Evolutionary conservation across 2,888 invertebrate genomes (phyloP).

Genomic region (Vandiemenella viatica): DNA sequence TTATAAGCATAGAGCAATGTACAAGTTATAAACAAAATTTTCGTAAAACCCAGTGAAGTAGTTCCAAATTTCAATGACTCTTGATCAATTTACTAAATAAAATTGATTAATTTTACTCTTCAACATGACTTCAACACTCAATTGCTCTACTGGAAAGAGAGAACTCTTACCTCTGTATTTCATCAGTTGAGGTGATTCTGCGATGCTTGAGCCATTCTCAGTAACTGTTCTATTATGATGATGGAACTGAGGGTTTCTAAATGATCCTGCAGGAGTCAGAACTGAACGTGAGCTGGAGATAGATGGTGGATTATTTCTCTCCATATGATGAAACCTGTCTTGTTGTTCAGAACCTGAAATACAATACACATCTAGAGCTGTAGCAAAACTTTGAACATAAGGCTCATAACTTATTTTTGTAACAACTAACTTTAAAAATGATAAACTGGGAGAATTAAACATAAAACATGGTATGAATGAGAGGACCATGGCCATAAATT

Average conservation of each 20-base stretch:
- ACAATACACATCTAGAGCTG: neutral
- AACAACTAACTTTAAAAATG: no score
- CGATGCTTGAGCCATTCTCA: conserved; percentile 10
- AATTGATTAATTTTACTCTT: neutral
- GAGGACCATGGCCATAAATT: no score
- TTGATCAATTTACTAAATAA: neutral
- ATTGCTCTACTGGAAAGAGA: neutral
- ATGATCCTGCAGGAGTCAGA: conserved; percentile 15
- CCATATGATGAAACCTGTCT: neutral
- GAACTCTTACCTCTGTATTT: conserved; percentile 29
- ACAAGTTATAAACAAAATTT: neutral
- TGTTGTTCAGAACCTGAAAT: neutral
- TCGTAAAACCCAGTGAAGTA: neutral
- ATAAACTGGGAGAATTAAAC: no score
- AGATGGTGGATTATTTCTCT: conserved; percentile 18
- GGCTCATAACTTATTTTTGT: no score
- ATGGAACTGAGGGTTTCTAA: conserved; percentile 14
- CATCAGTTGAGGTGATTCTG: conserved; percentile 21
- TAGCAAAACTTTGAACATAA: neutral
- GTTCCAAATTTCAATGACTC: neutral
- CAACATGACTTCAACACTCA: neutral
- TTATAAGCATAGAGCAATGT: neutral
- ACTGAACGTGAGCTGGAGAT: conserved; percentile 19
- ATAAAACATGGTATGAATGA: no score
- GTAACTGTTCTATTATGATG: conserved; percentile 12